A percentile compares a stretch with the other conserved stretches of the same genome.
Conservation (phyloP, 2,888 invertebrate species). For the Tinea semifulvella region DNA sequence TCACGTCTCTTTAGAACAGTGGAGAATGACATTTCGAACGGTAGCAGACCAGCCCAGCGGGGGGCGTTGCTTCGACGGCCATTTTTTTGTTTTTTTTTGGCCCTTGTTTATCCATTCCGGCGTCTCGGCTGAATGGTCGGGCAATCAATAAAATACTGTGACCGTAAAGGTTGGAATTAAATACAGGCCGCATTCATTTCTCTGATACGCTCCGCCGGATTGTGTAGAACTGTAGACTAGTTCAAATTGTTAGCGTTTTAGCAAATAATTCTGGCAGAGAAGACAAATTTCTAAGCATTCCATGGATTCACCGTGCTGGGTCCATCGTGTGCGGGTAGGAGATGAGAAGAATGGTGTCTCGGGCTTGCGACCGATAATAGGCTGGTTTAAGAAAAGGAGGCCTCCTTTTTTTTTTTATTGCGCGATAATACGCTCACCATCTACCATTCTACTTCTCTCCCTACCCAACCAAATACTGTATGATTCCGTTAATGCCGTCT, state of each 20-base stretch:
- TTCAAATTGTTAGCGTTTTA: slow-evolving; percentile 32
- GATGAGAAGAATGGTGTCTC: too few species aligned
- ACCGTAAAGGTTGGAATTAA: slow-evolving; percentile 57
- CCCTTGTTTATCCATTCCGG: slow-evolving; percentile 60
- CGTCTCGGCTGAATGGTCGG: slow-evolving; percentile 51
- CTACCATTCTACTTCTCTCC: too few species aligned
- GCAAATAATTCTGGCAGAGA: too few species aligned
- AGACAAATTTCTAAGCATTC: too few species aligned
- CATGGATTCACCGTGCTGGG: too few species aligned
- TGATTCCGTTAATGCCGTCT: too few species aligned
- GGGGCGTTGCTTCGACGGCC: slow-evolving; percentile 55
- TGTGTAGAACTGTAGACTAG: slow-evolving; percentile 35
- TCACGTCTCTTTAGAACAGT: slow-evolving; percentile 27
- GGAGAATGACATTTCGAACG: slow-evolving; percentile 59
- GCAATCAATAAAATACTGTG: slow-evolving; percentile 60
- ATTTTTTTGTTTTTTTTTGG: slow-evolving; percentile 51
- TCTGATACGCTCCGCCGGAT: slow-evolving; percentile 28
- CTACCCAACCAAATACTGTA: too few species aligned
- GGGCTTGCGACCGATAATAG: too few species aligned
- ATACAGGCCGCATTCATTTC: slow-evolving; percentile 31
- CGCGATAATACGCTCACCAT: too few species aligned
- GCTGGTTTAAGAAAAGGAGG: too few species aligned
- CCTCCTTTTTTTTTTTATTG: too few species aligned
- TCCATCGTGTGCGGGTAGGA: too few species aligned
- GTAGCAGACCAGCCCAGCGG: slow-evolving; percentile 51